Percentiles rank a stretch among this genome's conserved stretches.
phyloP scores from a whole-genome alignment of 2,888 invertebrate species.

The Volucella zonaria region DNA sequence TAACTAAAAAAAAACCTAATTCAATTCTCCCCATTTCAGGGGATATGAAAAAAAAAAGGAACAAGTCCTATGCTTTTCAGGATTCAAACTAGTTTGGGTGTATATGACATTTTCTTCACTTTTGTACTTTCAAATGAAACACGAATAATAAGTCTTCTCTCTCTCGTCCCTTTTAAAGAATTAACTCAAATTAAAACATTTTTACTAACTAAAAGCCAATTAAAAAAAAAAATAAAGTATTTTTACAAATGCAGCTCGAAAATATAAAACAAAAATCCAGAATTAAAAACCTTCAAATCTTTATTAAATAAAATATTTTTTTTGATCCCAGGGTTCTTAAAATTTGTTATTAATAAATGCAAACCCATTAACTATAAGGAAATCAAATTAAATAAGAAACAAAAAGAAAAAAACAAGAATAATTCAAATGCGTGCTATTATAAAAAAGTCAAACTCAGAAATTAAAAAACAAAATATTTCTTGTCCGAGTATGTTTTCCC shows the following conservation, averaged over 20 bases:
- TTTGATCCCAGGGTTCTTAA: conserved; percentile 43
- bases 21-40: no score
- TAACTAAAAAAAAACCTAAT: no score
- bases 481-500: conserved; percentile 49
- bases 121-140: not conserved
- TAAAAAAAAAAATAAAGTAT: conserved; percentile 10
- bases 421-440: conserved; percentile 53
- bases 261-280: not conserved
- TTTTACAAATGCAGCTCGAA: conserved; percentile 39
- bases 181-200: conserved; percentile 15
- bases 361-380: conserved; percentile 14
- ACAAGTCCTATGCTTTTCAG: no score
- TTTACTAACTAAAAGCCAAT: conserved; percentile 24
- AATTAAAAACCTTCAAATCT: conserved; percentile 12
- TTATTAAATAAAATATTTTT: conserved; percentile 32
- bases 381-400: conserved; percentile 21
- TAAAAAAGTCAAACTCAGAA: conserved; percentile 26
- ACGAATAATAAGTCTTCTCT: conserved; percentile 10
- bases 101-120: no score
- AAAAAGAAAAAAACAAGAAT: conserved; percentile 1
- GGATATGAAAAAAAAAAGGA: no score
- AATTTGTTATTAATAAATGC: conserved; percentile 41
- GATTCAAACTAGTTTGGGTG: no score
- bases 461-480: conserved; percentile 12
- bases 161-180: conserved; percentile 40